Conservation (phyloP, 1,140 invertebrate species). For the Cheumatopsyche charites region DNA sequence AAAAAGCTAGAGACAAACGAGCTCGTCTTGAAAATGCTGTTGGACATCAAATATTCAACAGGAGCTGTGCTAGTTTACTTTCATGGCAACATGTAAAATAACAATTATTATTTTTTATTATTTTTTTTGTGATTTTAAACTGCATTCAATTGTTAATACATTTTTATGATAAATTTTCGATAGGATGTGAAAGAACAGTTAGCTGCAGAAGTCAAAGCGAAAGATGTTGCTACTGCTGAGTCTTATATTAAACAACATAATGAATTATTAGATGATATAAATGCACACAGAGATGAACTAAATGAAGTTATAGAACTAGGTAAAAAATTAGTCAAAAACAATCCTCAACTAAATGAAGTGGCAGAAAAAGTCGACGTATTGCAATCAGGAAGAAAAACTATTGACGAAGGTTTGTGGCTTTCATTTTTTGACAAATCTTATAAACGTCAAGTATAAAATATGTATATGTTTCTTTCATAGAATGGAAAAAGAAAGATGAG, state of each 20-base stretch:
- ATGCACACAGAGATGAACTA: conserved; percentile 87
- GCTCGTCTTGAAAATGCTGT: conserved; percentile 88
- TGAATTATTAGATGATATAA: conserved; percentile 91
- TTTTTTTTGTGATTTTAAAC: not conserved
- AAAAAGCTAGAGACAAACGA: conserved; percentile 80
- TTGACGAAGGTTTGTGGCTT: conserved; percentile 64
- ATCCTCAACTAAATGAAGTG: conserved; percentile 72
- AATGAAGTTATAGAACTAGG: conserved; percentile 79
- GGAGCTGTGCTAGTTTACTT: conserved; percentile 62
- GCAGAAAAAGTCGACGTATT: conserved; percentile 76
- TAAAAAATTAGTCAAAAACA: conserved; percentile 72
- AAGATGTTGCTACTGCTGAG: conserved; percentile 91
- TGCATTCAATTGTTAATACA: not conserved
- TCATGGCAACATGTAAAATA: conserved; percentile 56
- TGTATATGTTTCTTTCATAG: conserved; percentile 46
- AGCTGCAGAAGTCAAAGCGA: conserved; percentile 80
- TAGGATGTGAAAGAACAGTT: conserved; percentile 78
- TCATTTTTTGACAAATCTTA: not conserved
- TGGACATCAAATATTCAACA: conserved; percentile 93
- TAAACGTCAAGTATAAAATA: not conserved
- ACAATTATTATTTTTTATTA: not conserved
- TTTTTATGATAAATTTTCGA: not conserved
- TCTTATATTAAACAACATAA: conserved; percentile 88
- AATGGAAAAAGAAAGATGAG: conserved; percentile 82
- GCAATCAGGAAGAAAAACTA: conserved; percentile 75